These are phyloP conservation scores for Aplidium turbinatum DNA, from an alignment of 23 tunicate genomes.

Conservation along the genomic window DNA sequence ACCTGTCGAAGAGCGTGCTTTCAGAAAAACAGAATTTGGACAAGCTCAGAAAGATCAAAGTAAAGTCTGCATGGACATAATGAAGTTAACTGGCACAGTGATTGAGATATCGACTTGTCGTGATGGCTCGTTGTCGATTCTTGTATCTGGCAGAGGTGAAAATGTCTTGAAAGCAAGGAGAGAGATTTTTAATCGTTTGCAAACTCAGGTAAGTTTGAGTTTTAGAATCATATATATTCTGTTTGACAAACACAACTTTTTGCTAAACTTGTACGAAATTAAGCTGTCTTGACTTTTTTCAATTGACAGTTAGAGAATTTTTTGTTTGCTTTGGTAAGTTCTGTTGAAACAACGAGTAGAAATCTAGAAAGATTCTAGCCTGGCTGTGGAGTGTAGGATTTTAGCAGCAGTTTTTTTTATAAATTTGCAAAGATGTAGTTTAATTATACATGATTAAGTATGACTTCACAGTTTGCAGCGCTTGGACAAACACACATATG, in stretches of 20 bases:
- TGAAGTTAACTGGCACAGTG: slow-evolving; percentile 63
- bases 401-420: too few relatives aligned
- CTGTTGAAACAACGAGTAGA: too few relatives aligned
- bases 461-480: too few relatives aligned
- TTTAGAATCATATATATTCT: background rate
- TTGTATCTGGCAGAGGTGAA: slow-evolving; percentile 84
- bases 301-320: too few relatives aligned
- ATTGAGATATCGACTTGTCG: slow-evolving; percentile 95
- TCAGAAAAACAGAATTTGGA: slow-evolving; percentile 80
- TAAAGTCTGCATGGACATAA: slow-evolving; percentile 77
- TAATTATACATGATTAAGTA: too few relatives aligned
- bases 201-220: slow-evolving; percentile 66
- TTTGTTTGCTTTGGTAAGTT: too few relatives aligned
- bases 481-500: too few relatives aligned
- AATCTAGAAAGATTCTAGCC: too few relatives aligned
- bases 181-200: slow-evolving; percentile 76
- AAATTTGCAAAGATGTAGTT: too few relatives aligned
- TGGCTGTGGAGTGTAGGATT: too few relatives aligned
- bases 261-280: too few relatives aligned
- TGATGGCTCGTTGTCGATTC: slow-evolving; percentile 91
- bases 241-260: background rate
- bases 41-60: slow-evolving; percentile 85
- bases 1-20: slow-evolving; percentile 95
- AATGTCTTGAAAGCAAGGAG: slow-evolving; percentile 85
- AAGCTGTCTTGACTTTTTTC: too few relatives aligned